Evolutionary conservation across 2,113 vertebrate species (phyloP), one percentile per base, ranked within the genome.

Genomic region (Seriola rivoliana): DNA sequence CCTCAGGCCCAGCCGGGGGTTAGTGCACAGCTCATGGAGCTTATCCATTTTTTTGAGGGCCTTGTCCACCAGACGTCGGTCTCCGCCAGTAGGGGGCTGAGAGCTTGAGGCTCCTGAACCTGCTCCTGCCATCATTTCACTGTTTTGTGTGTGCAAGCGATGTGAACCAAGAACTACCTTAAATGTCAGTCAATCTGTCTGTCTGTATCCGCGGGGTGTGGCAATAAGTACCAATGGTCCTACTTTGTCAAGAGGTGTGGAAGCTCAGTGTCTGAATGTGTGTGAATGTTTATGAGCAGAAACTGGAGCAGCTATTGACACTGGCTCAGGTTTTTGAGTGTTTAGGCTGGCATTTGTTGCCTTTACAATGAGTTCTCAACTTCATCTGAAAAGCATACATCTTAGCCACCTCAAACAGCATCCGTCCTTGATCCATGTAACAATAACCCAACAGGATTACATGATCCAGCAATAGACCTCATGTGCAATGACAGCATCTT

Each of bases 11-110:
- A 93, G 78, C 40, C 87, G 87, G 0, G 94, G 92, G 78, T 96
- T 88, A 4, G 79, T 82, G 58, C 90, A 93, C 75, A 94, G 84
- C 34, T 63, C 72, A 14, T 93, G 80, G 21, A 95, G 93, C 66
- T 93, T 95, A 0, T 91, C 82, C 89, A 97, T 85, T 69, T 88
- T 92, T 75, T 89, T 94, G n/a, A 95, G 75, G 50, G 88, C 84
- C 73, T 89, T 95, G 23, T 95, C 91, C 36, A 95, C 78, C 66
- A 89, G 83, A 48, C 84, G 86, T 16, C 55, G 62, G 58, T 95
- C 94, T 2, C 58, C 55, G 21, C 52, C 75, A 16, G 74, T 88
- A 0, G 83, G 81, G 3, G 52, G 7, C 60, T 84, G 79, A 3
- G 77, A 64, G 40, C 58, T 55, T 38, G 86, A 64, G 1, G 44